Evolutionary conservation across 2,888 invertebrate species (phyloP).

Genomic region (Phaedon cochleariae): DNA sequence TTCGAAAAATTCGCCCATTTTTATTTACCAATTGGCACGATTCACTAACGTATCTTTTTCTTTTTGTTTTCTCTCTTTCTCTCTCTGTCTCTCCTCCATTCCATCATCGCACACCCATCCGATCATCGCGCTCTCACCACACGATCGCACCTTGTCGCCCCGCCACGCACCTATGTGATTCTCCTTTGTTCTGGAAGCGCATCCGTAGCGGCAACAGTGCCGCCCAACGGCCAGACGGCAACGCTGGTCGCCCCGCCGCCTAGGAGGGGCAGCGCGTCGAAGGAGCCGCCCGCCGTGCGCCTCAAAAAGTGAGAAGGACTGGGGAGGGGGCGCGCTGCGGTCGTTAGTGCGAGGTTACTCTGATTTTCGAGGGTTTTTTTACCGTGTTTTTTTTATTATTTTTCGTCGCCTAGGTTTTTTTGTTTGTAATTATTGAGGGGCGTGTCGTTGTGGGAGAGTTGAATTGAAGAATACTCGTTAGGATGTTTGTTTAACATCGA

Average conservation of each 20-base stretch:
- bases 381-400: conserved; percentile 22
- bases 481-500: too few relatives aligned
- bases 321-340: conserved; percentile 32
- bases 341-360: conserved; percentile 18
- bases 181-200: conserved; percentile 64
- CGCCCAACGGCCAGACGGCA: conserved; percentile 68
- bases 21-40: conserved; percentile 12
- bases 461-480: background rate
- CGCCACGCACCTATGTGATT: conserved; percentile 57
- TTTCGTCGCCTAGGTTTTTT: background rate
- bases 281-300: conserved; percentile 58
- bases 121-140: conserved; percentile 17
- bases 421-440: too few relatives aligned
- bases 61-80: conserved; percentile 39
- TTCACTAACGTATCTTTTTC: conserved; percentile 33
- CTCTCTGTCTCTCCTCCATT: conserved; percentile 27
- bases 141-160: conserved; percentile 17
- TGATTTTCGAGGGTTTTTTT: conserved; percentile 31
- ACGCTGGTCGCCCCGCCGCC: conserved; percentile 67
- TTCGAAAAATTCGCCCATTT: too few relatives aligned
- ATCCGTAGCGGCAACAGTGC: conserved; percentile 64
- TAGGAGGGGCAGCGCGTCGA: conserved; percentile 67
- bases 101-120: conserved; percentile 20
- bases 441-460: too few relatives aligned
- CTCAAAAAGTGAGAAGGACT: conserved; percentile 56